Evolutionary conservation across 2,888 invertebrate species (phyloP).

Genomic region (Andrena marginata): DNA sequence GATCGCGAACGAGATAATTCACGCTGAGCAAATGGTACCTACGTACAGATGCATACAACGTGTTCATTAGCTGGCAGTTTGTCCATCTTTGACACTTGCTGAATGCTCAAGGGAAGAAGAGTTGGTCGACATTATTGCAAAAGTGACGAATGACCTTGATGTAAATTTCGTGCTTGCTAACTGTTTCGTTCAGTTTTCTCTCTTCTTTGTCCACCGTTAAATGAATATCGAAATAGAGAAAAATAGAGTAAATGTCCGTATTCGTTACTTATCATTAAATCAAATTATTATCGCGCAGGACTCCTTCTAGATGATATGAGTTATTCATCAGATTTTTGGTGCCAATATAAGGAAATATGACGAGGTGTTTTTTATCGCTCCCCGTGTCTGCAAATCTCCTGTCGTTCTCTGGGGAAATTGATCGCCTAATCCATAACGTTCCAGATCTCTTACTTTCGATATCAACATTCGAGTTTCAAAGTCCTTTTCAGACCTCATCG

Average conservation of each 20-base stretch:
- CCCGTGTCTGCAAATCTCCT: slow-evolving; percentile 36
- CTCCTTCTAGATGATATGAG: not conserved
- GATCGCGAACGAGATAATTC: not conserved
- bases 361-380: slow-evolving; percentile 36
- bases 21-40: not conserved
- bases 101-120: not conserved
- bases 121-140: slow-evolving; percentile 7
- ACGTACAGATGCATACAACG: not conserved
- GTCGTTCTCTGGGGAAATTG: slow-evolving; percentile 61
- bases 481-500: slow-evolving; percentile 69
- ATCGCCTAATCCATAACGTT: slow-evolving; percentile 71
- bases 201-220: too few relatives aligned
- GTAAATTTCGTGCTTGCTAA: too few relatives aligned
- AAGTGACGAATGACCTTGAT: not conserved
- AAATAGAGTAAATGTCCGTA: not conserved
- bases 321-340: slow-evolving; percentile 2
- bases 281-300: not conserved
- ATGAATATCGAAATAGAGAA: not conserved
- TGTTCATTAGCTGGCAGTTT: too few relatives aligned
- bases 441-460: slow-evolving; percentile 68
- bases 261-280: not conserved
- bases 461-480: slow-evolving; percentile 71
- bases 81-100: too few relatives aligned
- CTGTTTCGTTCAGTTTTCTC: not conserved
- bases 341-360: slow-evolving; percentile 23